A percentile compares a stretch with the other conserved stretches of the same genome.
phyloP scores from a whole-genome alignment of 2,888 invertebrate genomes.

The Euplexia lucipara region DNA sequence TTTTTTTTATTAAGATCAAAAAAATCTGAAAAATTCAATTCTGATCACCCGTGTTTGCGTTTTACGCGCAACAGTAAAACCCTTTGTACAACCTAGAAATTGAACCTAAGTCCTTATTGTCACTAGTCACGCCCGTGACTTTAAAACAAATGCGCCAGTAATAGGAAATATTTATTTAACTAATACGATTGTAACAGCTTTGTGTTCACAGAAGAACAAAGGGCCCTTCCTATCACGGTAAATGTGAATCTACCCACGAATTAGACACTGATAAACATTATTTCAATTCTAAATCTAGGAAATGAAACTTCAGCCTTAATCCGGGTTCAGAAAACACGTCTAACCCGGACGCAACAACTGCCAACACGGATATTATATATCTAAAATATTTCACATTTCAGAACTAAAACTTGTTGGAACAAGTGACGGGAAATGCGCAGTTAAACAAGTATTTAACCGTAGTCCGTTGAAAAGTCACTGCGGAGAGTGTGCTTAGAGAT shows the following conservation, averaged over 20 bases:
- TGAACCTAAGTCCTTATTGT: too few species aligned
- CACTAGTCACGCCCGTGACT: too few species aligned
- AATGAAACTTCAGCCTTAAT: conserved; percentile 33
- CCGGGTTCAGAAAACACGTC: conserved; percentile 24
- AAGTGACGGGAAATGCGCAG: conserved; percentile 59
- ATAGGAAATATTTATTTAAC: too few species aligned
- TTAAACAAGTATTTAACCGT: conserved; percentile 63
- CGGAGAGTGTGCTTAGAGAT: neutral
- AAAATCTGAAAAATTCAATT: too few species aligned
- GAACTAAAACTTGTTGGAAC: conserved; percentile 55
- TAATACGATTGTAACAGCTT: too few species aligned
- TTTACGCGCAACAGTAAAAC: too few species aligned
- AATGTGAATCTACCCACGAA: neutral
- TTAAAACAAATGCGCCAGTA: too few species aligned
- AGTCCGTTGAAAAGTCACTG: conserved; percentile 51
- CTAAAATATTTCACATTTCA: conserved; percentile 60
- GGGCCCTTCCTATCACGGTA: neutral
- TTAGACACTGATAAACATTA: conserved; percentile 6
- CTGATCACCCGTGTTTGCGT: too few species aligned
- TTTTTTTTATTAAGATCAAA: too few species aligned
- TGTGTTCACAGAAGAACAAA: too few species aligned
- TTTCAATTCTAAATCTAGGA: conserved; percentile 11
- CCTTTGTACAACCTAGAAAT: too few species aligned
- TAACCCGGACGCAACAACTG: conserved; percentile 27
- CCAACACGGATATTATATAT: conserved; percentile 49